Base-by-base conservation (phyloP, 2,888 invertebrate genomes). In the Platycnemis pennipes region DNA sequence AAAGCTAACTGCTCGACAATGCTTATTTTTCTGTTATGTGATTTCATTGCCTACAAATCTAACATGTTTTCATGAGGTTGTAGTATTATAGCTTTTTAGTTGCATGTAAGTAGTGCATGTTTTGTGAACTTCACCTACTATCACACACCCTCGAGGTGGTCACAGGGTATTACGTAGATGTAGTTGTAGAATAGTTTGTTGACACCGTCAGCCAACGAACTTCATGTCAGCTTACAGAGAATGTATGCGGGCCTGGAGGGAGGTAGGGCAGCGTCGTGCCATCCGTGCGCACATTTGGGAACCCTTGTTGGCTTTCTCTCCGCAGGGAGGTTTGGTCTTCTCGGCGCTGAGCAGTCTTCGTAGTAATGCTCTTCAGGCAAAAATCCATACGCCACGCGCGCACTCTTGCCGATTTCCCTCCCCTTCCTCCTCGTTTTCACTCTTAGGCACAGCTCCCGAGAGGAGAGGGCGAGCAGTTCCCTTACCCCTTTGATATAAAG, bases 381-480 rank as follows among this genome's bases (percentile, higher is more conserved):
- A 91, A 91, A 91, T 91, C 91, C 63, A 56, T 91, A 91, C 91
- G 77, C 77, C 56, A 56, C 91, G 69, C 91, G 91, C 91, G 49
- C 91, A 44, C 91, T 53, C 89, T 46, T 88, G 45, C 46, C 88
- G 42, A 42, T 45, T 87, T 86, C n/a, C 86, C 86, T n/a, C 46
- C 45, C 45, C 87, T 26, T n/a, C 87, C 26, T 42, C 77, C 31
- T 26, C 45, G n/a, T n/a, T 46, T 26, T 11, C 46, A 26, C 87
- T 77, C 77, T 77, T 26, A 77, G 77, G 16, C 77, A 13, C 31
- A 77, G 37, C 77, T 45, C 87, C 26, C 87, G 13, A n/a, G 45
- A 87, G 37, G 45, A n/a, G 45, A 44, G 45, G 22, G 87, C 45
- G 87, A 0, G 87, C 87, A 45, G 45, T 46, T 46, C 46, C n/a